Conservation (phyloP, 2,797 vertebrate genomes). For the Rhinella marina region DNA sequence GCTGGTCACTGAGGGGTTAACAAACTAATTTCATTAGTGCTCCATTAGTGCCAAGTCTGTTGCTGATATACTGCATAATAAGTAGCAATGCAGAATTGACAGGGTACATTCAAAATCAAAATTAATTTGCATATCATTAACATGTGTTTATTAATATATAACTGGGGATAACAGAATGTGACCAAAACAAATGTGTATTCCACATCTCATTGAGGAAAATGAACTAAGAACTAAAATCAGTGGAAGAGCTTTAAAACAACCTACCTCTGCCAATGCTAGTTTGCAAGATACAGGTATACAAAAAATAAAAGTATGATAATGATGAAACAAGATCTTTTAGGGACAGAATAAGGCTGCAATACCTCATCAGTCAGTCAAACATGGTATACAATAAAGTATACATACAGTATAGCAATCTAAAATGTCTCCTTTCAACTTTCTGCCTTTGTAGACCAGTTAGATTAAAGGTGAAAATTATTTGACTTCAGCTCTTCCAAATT, state of each 20-base stretch:
- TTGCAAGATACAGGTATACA: too few relatives aligned
- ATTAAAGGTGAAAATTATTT: too few relatives aligned
- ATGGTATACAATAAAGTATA: neutral
- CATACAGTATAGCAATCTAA: too few relatives aligned
- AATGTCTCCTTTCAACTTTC: neutral
- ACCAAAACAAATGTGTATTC: neutral
- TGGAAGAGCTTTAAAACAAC: too few relatives aligned
- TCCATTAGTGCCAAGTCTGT: slow-evolving; percentile 3
- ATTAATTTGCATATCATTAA: slow-evolving; percentile 45
- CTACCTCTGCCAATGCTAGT: too few relatives aligned
- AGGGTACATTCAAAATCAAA: slow-evolving; percentile 1
- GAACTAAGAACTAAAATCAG: too few relatives aligned
- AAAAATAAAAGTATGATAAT: too few relatives aligned
- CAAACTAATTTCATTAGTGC: slow-evolving; percentile 33
- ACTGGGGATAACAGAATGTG: neutral
- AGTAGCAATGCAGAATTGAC: slow-evolving; percentile 6
- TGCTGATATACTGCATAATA: slow-evolving; percentile 29
- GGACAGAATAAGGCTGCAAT: neutral
- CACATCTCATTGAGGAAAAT: too few relatives aligned
- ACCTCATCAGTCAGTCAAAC: neutral
- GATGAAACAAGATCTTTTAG: neutral
- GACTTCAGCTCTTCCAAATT: too few relatives aligned
- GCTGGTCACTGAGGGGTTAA: neutral
- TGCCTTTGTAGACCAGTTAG: too few relatives aligned
- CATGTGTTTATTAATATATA: slow-evolving; percentile 15